Conservation (phyloP, 2,113 vertebrate species). For the Ploceus nigricollis region DNA sequence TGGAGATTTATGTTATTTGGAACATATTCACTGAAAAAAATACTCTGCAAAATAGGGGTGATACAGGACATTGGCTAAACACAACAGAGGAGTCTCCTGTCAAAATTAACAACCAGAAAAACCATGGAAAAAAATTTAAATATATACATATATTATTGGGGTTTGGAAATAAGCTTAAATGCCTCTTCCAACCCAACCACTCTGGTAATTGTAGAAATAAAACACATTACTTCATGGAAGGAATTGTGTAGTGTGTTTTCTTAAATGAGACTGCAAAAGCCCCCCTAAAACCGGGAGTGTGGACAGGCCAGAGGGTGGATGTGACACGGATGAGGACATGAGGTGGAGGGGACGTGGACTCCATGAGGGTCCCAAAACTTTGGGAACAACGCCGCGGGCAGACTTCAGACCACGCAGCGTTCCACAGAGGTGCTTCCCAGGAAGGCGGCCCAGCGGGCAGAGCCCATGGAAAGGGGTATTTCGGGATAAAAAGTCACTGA, state of each 20-base stretch:
- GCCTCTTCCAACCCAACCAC: not conserved
- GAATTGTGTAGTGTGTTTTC: fast-evolving
- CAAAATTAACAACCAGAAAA: not conserved
- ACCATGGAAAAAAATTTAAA: fast-evolving
- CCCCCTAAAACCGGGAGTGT: fast-evolving
- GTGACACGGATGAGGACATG: fast-evolving
- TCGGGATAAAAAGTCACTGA: not conserved
- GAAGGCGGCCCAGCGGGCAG: not conserved
- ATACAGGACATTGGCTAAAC: not conserved
- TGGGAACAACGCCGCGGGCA: fast-evolving
- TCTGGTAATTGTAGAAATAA: not conserved
- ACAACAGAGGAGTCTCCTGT: fast-evolving
- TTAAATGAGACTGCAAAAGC: fast-evolving
- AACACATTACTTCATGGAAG: fast-evolving
- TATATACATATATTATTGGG: fast-evolving
- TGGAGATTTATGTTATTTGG: not conserved
- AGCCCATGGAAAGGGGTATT: fast-evolving
- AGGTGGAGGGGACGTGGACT: fast-evolving
- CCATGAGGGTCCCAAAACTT: fast-evolving
- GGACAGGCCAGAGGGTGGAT: no score
- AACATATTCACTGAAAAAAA: not conserved
- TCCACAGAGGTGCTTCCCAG: fast-evolving
- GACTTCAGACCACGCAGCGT: fast-evolving
- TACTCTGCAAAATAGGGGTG: fast-evolving
- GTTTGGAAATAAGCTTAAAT: not conserved